Evolutionary conservation across 2,797 vertebrate species (phyloP).

Genomic region (Otolemur crassicaudatus): DNA sequence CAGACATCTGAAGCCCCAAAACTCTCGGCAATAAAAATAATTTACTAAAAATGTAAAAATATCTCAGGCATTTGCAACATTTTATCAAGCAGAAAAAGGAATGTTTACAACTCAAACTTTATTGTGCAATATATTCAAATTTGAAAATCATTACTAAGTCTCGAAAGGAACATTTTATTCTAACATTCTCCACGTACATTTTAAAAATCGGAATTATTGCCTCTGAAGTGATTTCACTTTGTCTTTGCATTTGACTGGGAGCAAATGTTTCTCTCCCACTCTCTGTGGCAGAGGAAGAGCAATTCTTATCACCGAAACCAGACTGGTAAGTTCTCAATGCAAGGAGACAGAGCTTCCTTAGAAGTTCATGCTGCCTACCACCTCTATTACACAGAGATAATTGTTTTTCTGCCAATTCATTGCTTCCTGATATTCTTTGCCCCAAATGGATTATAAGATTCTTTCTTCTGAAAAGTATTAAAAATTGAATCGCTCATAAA

Average conservation of each 20-base stretch:
- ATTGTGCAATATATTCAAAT: conserved; percentile 24
- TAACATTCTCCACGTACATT: neutral
- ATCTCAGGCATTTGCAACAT: neutral
- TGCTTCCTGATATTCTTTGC: conserved; percentile 35
- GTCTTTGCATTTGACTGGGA: neutral
- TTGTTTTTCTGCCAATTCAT: neutral
- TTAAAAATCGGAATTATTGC: neutral
- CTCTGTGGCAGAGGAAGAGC: neutral
- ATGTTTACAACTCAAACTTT: neutral
- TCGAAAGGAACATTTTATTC: neutral
- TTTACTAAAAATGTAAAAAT: conserved; percentile 32
- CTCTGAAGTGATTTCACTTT: neutral
- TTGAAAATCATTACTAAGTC: neutral
- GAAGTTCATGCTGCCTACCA: neutral
- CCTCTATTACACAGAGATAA: neutral
- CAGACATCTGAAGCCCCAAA: conserved; percentile 34
- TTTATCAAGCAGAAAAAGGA: conserved; percentile 4
- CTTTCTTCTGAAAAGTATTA: conserved; percentile 32
- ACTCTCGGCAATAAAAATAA: conserved; percentile 39
- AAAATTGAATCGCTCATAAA: conserved; percentile 48
- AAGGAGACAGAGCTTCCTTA: neutral
- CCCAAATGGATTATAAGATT: neutral
- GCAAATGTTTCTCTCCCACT: neutral
- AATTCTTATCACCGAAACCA: neutral
- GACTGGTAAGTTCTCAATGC: neutral